phyloP scores from a whole-genome alignment of 2,113 vertebrate species.

The Cochlearius cochlearius region DNA sequence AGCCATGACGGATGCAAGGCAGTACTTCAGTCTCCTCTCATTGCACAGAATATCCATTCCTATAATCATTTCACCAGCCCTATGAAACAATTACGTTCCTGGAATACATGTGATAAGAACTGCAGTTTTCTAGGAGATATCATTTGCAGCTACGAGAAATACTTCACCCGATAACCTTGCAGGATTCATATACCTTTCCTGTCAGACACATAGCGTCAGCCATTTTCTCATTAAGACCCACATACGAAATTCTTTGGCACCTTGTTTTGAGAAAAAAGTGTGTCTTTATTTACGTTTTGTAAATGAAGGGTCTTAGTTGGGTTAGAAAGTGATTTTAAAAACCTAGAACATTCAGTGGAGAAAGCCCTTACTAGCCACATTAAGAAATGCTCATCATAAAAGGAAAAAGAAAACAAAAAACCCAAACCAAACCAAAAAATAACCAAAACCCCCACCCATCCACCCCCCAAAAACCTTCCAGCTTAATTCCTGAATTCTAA shows the following conservation, averaged over 20 bases:
- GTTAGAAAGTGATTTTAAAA: background rate
- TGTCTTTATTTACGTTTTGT: background rate
- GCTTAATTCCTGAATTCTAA: background rate
- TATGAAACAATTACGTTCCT: background rate
- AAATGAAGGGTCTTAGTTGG: background rate
- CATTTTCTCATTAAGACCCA: background rate
- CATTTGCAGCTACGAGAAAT: background rate
- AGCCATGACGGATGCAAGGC: background rate
- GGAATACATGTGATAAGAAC: background rate
- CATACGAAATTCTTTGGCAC: background rate
- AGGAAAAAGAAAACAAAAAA: background rate
- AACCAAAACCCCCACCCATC: accelerated
- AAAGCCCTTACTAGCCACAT: background rate
- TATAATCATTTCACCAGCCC: background rate
- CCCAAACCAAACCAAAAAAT: background rate
- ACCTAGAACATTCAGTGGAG: background rate
- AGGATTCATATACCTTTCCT: background rate
- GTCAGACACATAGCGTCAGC: background rate
- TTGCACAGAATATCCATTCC: background rate
- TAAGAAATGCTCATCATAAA: background rate
- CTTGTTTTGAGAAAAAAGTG: background rate
- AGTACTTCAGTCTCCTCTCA: background rate
- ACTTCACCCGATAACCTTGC: background rate
- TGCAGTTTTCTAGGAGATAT: background rate
- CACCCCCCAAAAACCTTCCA: background rate